phyloP scores from a whole-genome alignment of 2,888 invertebrate genomes.

The Noctua fimbriata region DNA sequence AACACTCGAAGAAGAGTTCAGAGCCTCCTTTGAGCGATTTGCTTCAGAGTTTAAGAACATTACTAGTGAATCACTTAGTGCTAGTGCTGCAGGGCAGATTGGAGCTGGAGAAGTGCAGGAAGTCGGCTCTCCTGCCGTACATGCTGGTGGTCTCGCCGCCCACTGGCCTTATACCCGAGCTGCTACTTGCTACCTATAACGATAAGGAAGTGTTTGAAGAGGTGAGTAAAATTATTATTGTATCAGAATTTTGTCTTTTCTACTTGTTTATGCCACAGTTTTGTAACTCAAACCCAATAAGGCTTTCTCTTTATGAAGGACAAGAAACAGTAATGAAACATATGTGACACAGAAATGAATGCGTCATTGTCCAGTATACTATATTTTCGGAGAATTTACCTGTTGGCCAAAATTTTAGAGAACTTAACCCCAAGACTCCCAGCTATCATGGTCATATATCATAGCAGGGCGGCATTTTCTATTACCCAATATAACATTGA shows the following conservation, averaged over 20 bases:
- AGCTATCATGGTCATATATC: background rate
- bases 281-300: background rate
- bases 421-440: background rate
- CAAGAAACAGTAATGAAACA: background rate
- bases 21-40: slow-evolving; percentile 93
- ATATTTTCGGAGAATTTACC: background rate
- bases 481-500: background rate
- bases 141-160: slow-evolving; percentile 93
- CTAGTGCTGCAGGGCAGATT: slow-evolving; percentile 90
- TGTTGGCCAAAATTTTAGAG: background rate
- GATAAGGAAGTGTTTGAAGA: slow-evolving; percentile 91
- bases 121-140: slow-evolving; percentile 92
- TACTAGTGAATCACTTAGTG: slow-evolving; percentile 90
- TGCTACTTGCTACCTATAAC: slow-evolving; percentile 91
- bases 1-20: slow-evolving; percentile 94
- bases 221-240: slow-evolving; percentile 72
- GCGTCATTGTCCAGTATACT: background rate
- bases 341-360: background rate
- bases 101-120: slow-evolving; percentile 87
- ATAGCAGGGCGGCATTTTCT: background rate
- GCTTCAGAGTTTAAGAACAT: slow-evolving; percentile 89
- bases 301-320: background rate
- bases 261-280: background rate
- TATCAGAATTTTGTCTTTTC: background rate
- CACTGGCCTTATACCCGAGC: slow-evolving; percentile 93